Evolutionary conservation across 1,140 invertebrate genomes (phyloP), one percentile per base, ranked within the genome.

Genomic region (Andricus grossulariae): DNA sequence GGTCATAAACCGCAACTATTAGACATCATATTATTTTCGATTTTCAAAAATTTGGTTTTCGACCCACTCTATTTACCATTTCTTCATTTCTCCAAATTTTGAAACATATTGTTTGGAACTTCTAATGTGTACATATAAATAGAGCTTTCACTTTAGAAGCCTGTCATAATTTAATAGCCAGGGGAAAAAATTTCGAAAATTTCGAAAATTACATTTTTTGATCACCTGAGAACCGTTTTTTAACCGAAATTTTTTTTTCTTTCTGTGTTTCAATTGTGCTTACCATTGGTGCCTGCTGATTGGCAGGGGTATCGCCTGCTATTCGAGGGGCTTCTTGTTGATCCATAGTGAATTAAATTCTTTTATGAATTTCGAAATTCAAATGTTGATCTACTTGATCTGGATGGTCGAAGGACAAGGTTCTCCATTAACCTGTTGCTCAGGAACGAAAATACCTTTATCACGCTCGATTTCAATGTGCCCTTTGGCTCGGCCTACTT

Each of bases 371-470:
- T 54, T 78, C 72, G 80, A 80, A 73, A 78, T 74, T 75, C 79
- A 57, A 78, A 21, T 73, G 76, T 71, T 71, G 60, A 77, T 77
- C 54, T 72, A 79, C 75, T 75, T 78, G 78, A 82, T 84, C 80
- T 82, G 49, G 76, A 76, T 78, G 78, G 72, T 82, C 74, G 82
- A 81, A 84, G 54, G 55, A 85, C 76, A 82, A 57, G 71, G 60
- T 83, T 85, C 78, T 79, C 81, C 82, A 84, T 89, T 87, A 88
- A 90, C 88, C 89, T 90, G 89, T 89, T 89, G 87, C 86, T 85
- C 75, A 85, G 70, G 73, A 88, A 84, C 60, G 79, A 81, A 76
- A 80, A 78, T 49, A 72, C 79, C 72, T 82, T 84, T 81, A 80
- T 81, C 78, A 81, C 78, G 74, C 78, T 75, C 80, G 79, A 78